A percentile compares a stretch with the other conserved stretches of the same genome.
These are phyloP conservation scores for Mesorhabditis spiculigera DNA, from an alignment of 2,888 invertebrate genomes.

Conservation along the genomic window DNA sequence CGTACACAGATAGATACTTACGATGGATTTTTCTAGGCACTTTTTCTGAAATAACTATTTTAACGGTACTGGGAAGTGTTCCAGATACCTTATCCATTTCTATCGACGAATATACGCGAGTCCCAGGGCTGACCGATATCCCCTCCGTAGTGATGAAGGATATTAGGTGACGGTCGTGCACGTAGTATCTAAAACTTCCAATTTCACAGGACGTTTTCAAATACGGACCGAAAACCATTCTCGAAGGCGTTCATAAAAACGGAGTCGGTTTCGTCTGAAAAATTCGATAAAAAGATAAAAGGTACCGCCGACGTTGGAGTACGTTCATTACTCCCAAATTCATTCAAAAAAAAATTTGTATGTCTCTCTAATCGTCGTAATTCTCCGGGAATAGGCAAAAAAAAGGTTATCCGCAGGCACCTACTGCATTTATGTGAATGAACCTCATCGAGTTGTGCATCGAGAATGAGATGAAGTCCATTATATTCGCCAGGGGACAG, in stretches of 20 bases:
- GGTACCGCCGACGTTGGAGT: too few relatives aligned
- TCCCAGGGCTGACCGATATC: conserved; percentile 43
- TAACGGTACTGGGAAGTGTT: too few relatives aligned
- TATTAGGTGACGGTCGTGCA: not conserved
- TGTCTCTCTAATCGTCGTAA: too few relatives aligned
- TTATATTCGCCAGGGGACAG: not conserved
- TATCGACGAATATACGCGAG: conserved; percentile 42
- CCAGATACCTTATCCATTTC: conserved; percentile 35
- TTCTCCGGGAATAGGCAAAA: too few relatives aligned
- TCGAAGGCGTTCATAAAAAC: not conserved
- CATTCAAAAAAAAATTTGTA: too few relatives aligned
- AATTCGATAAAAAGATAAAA: too few relatives aligned
- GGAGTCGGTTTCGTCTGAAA: not conserved
- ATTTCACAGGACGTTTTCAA: too few relatives aligned
- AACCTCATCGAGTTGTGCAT: not conserved
- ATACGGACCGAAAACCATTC: not conserved
- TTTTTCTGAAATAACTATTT: too few relatives aligned
- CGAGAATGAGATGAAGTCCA: not conserved
- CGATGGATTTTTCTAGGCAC: too few relatives aligned
- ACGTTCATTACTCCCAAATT: too few relatives aligned
- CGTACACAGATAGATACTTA: too few relatives aligned
- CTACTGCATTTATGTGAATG: conserved; percentile 1
- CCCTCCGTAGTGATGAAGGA: not conserved
- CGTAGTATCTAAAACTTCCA: conserved; percentile 5
- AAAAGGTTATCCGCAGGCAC: too few relatives aligned